Conservation (phyloP, 2,113 vertebrate species). For the Eublepharis macularius region DNA sequence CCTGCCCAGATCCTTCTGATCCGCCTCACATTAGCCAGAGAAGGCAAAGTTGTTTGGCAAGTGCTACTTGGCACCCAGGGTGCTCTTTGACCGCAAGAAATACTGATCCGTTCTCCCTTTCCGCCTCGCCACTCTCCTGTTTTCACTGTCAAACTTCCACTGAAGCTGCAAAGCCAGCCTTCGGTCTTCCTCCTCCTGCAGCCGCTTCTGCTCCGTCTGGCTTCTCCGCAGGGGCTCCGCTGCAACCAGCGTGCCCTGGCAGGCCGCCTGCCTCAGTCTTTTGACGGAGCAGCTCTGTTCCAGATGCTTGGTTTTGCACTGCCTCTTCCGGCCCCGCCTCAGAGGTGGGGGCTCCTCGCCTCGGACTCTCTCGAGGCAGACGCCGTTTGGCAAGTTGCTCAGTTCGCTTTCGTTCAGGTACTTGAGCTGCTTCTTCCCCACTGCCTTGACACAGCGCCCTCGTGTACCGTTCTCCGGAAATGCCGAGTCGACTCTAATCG, state of each 20-base stretch:
- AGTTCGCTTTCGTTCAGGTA: constrained; percentile 61
- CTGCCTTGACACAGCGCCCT: constrained; percentile 9
- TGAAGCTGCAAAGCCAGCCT: constrained; percentile 87
- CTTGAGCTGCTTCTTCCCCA: constrained; percentile 67
- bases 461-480: constrained; percentile 46
- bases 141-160: constrained; percentile 84
- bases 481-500: background rate
- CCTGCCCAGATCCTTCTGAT: constrained; percentile 25
- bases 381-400: constrained; percentile 61
- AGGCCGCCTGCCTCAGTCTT: constrained; percentile 65
- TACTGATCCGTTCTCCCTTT: constrained; percentile 82
- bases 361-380: constrained; percentile 50
- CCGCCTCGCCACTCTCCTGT: constrained; percentile 70
- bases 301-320: constrained; percentile 91
- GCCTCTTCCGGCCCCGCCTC: constrained; percentile 83
- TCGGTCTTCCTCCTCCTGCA: constrained; percentile 84
- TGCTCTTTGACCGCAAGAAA: constrained; percentile 86
- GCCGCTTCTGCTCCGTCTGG: constrained; percentile 67
- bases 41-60: constrained; percentile 37
- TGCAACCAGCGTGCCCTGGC: constrained; percentile 43
- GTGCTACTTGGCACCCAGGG: constrained; percentile 75
- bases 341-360: constrained; percentile 69
- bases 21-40: constrained; percentile 51
- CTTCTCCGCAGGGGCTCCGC: constrained; percentile 47
- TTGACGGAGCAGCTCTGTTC: constrained; percentile 79